Evolutionary conservation across 1,140 invertebrate species (phyloP).

Genomic region (Leptonema lineaticorne): DNA sequence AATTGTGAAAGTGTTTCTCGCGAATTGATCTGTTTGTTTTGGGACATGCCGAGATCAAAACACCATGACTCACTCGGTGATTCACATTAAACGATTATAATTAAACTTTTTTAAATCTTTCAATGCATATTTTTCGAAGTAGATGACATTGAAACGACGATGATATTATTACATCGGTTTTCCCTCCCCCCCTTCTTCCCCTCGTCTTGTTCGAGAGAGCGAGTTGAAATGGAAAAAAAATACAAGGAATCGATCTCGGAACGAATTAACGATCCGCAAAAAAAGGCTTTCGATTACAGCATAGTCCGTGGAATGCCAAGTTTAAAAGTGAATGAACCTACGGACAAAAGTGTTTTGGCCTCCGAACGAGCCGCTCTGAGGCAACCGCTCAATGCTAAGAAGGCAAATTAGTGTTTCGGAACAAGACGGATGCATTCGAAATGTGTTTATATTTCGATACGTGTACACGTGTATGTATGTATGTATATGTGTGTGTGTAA

Average conservation of each 20-base stretch:
- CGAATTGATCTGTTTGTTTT: slow-evolving; percentile 23
- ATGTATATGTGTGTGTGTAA: too few species aligned
- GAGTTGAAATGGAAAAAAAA: background rate
- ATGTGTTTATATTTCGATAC: too few species aligned
- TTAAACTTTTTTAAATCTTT: background rate
- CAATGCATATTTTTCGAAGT: background rate
- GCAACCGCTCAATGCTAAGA: background rate
- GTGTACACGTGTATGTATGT: too few species aligned
- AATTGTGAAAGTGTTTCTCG: slow-evolving; percentile 29
- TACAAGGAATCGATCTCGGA: background rate
- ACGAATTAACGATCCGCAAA: slow-evolving; percentile 28
- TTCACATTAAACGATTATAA: background rate
- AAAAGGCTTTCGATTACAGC: slow-evolving; percentile 35
- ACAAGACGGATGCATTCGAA: background rate
- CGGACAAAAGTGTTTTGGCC: slow-evolving; percentile 31
- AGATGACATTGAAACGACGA: too few species aligned
- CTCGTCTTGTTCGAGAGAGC: too few species aligned
- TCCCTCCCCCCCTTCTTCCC: too few species aligned
- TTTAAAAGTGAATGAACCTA: slow-evolving; percentile 36
- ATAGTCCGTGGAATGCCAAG: slow-evolving; percentile 31
- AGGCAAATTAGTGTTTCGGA: slow-evolving; percentile 19
- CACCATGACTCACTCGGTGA: slow-evolving; percentile 14
- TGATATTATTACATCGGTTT: too few species aligned
- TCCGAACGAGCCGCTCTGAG: background rate
- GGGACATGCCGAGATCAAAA: background rate